A percentile compares a stretch with the other conserved stretches of the same genome.
Evolutionary conservation across 1,140 invertebrate genomes (phyloP).

Genomic region (Camponotus vicinus): DNA sequence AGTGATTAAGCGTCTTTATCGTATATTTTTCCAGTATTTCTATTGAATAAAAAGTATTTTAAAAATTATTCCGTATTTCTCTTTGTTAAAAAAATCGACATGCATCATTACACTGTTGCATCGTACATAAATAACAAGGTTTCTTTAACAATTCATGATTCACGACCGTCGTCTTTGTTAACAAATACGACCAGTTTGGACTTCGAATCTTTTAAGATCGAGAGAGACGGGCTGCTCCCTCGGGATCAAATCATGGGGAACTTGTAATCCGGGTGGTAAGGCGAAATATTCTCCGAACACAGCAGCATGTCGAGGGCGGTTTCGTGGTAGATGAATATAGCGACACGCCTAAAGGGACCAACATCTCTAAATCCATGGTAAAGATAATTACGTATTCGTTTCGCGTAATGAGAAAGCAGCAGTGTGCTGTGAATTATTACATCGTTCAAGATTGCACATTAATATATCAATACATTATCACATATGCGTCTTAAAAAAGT

Average conservation of each 20-base stretch:
- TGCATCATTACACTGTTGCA: not conserved
- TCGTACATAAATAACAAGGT: not conserved
- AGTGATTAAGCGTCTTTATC: conserved; percentile 35
- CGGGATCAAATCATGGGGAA: conserved; percentile 78
- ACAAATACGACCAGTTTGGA: conserved; percentile 63
- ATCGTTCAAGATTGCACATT: not conserved
- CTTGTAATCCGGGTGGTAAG: conserved; percentile 51
- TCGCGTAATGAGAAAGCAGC: conserved; percentile 25
- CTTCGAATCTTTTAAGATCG: conserved; percentile 65
- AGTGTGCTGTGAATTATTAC: conserved; percentile 21
- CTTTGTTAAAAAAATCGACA: not conserved
- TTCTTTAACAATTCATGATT: conserved; percentile 69
- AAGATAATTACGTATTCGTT: conserved; percentile 59
- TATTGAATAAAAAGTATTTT: not conserved
- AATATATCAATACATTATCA: conserved; percentile 1
- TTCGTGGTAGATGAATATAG: conserved; percentile 57
- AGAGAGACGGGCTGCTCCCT: conserved; percentile 55
- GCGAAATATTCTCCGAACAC: conserved; percentile 56
- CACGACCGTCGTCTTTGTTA: conserved; percentile 58
- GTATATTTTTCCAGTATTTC: not conserved
- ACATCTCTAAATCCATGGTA: conserved; percentile 48
- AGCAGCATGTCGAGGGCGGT: conserved; percentile 65
- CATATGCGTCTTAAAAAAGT: not conserved
- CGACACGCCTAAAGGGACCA: conserved; percentile 62
- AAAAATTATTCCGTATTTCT: too few relatives aligned